phyloP scores from a whole-genome alignment of 2,888 invertebrate species.

The Drosophila anomelani region DNA sequence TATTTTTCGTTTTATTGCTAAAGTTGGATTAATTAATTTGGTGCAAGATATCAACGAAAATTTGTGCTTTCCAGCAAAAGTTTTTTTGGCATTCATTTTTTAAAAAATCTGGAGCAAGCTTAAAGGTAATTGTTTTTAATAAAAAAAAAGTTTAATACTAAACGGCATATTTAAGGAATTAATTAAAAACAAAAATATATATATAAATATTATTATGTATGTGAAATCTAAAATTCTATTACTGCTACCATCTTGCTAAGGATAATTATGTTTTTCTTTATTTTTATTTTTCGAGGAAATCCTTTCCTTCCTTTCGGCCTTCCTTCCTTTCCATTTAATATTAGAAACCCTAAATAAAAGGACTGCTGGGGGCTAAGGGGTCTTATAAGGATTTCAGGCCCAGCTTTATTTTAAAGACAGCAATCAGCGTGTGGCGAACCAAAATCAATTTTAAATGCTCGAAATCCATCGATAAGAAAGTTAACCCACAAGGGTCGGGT shows the following conservation, averaged over 20 bases:
- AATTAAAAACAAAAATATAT: too few species aligned
- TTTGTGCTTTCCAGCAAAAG: too few species aligned
- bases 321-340: not conserved
- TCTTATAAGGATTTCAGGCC: not conserved
- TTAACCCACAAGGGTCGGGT: conserved; percentile 6
- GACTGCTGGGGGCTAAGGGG: too few species aligned
- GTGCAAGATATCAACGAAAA: not conserved
- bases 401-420: conserved; percentile 34
- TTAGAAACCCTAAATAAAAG: conserved; percentile 1
- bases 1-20: conserved; percentile 6
- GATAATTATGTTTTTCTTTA: not conserved
- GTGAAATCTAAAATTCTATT: too few species aligned
- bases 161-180: not conserved
- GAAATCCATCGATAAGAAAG: conserved; percentile 47
- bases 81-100: too few species aligned
- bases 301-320: not conserved
- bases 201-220: too few species aligned
- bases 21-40: conserved; percentile 18
- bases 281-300: too few species aligned
- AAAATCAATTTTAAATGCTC: conserved; percentile 19
- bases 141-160: too few species aligned
- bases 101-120: not conserved
- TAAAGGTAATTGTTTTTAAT: too few species aligned
- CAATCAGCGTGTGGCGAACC: not conserved
- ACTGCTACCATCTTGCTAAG: not conserved